Evolutionary conservation across 2,888 invertebrate genomes (phyloP), one percentile per base, ranked within the genome.

Genomic region (Mamestra brassicae): DNA sequence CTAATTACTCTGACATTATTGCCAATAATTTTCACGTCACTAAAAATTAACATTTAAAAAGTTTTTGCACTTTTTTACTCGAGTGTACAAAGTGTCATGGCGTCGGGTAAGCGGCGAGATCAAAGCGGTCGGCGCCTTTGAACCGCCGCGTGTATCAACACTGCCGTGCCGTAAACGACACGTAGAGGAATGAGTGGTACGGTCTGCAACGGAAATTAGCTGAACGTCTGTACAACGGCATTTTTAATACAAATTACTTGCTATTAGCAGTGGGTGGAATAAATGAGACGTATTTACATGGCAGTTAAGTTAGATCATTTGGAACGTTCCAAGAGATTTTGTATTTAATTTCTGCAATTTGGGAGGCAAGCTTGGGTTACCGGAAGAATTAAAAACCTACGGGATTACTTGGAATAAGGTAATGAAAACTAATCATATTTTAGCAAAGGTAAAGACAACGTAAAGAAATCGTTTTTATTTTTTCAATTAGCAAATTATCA

Each of bases 61-160:
- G 50, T 47, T 76, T 78, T 84, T 88, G 80, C 85, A 85, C 87
- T 90, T 91, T 92, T 90, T 89, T 86, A 70, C 78, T 75, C 80
- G 86, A 87, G 77, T 84, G 89, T 86, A 85, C 89, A 66, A 79
- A 86, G 90, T 92, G 92, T 91, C 90, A 90, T 88, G 91, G 90
- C 89, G 87, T 87, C 89, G 85, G 80, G 85, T 81, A 81, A 86
- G 90, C 93, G 93, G 93, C 84, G 88, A 92, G 91, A 92, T 94
- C 91, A 94, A 94, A 94, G 93, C 79, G 71, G 77, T 88, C 94
- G 94, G 93, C 86, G 70, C 87, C 90, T 94, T 94, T 94, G 91
- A 93, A 88, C 91, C 89, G 86, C 85, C 85, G 86, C 85, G 84
- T 89, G 89, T 90, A 91, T 91, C 91, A 90, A 89, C 90, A 89